Evolutionary conservation across 2,888 invertebrate genomes (phyloP).

Genomic region (Teleogryllus oceanicus): DNA sequence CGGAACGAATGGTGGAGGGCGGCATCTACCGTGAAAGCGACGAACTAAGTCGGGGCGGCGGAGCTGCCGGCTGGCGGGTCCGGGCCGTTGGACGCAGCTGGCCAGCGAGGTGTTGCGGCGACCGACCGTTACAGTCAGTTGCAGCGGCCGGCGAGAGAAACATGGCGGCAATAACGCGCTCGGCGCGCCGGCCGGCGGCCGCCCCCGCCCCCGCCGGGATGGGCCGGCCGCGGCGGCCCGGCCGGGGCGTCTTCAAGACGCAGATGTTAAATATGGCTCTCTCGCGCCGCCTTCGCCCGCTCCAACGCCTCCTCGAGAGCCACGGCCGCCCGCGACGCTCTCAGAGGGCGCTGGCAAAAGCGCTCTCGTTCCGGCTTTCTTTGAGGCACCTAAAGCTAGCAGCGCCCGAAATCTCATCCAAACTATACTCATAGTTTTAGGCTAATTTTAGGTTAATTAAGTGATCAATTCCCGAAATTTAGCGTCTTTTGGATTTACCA

Average conservation of each 20-base stretch:
- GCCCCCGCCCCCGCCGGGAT: neutral
- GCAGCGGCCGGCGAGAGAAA: neutral
- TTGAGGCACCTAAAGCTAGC: too few relatives aligned
- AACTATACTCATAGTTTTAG: too few relatives aligned
- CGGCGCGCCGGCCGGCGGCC: neutral
- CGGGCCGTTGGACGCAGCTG: neutral
- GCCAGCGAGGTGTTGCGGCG: neutral
- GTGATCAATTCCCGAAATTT: too few relatives aligned
- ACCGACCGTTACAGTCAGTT: neutral
- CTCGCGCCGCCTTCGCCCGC: neutral
- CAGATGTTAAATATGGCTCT: conserved; percentile 10
- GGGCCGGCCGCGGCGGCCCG: neutral
- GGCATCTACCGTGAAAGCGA: too few relatives aligned
- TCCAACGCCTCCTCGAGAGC: neutral
- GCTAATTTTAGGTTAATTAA: too few relatives aligned
- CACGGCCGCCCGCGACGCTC: too few relatives aligned
- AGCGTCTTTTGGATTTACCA: too few relatives aligned
- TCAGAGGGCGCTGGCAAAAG: too few relatives aligned
- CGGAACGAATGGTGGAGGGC: too few relatives aligned
- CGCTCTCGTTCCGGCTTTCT: too few relatives aligned
- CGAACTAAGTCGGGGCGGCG: too few relatives aligned
- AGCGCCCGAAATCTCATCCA: too few relatives aligned
- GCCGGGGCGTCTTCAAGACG: neutral
- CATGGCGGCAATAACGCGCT: conserved; percentile 4
- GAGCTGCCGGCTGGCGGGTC: neutral